phyloP scores from a whole-genome alignment of 2,113 vertebrate genomes.

The Jaculus jaculus region DNA sequence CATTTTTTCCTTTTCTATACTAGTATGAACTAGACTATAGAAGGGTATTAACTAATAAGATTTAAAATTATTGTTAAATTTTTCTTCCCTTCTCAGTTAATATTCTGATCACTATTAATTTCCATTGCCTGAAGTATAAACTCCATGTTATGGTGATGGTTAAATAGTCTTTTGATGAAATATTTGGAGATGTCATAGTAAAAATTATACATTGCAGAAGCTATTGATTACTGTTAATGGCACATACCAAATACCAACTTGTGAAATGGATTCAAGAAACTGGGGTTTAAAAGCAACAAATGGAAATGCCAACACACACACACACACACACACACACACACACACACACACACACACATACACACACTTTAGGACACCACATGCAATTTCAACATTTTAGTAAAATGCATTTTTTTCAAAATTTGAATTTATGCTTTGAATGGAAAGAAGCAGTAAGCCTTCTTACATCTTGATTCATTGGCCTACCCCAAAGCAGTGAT shows the following conservation, averaged over 20 bases:
- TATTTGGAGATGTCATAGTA: background rate
- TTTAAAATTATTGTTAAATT: slow-evolving; percentile 47
- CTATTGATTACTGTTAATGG: slow-evolving; percentile 58
- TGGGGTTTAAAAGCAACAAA: slow-evolving; percentile 12
- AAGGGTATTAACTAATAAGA: background rate
- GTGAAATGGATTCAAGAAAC: background rate
- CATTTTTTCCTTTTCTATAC: background rate
- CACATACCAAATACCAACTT: slow-evolving; percentile 14
- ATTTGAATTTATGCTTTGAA: slow-evolving; percentile 21
- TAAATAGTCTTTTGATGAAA: slow-evolving; percentile 42
- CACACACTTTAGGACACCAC: background rate
- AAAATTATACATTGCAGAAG: slow-evolving; percentile 37
- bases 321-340: background rate
- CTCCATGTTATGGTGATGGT: background rate
- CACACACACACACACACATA: background rate
- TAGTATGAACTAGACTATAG: background rate
- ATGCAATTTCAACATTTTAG: slow-evolving; percentile 44
- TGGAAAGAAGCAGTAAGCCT: background rate
- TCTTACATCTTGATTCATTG: background rate
- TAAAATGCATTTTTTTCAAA: background rate
- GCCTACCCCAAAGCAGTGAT: background rate
- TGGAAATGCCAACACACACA: background rate
- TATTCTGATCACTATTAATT: slow-evolving; percentile 44
- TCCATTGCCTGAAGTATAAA: slow-evolving; percentile 33
- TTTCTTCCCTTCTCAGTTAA: slow-evolving; percentile 3